Percentiles rank a stretch among this genome's conserved stretches.
phyloP scores from a whole-genome alignment of 2,113 vertebrate species.

The Platysteira castanea region DNA sequence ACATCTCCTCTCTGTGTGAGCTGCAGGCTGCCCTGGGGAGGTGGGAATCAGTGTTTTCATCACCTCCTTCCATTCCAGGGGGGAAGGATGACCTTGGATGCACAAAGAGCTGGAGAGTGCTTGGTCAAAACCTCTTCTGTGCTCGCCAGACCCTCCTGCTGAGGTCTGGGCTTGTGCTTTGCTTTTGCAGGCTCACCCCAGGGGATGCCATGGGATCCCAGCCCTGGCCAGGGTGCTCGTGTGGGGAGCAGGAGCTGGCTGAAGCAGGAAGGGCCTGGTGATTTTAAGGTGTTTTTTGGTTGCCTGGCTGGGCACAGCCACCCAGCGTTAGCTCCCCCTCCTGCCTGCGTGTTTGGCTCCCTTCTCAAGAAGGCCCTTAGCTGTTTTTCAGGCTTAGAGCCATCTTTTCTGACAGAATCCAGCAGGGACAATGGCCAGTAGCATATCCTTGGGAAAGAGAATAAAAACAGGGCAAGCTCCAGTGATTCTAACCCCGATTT shows the following conservation, averaged over 20 bases:
- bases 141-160: neutral
- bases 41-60: neutral
- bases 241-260: neutral
- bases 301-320: neutral
- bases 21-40: neutral
- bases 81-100: neutral
- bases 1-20: neutral
- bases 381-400: constrained; percentile 23
- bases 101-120: neutral
- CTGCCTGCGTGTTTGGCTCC: neutral
- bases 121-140: neutral
- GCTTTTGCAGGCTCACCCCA: neutral
- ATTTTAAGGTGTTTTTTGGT: neutral
- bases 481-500: constrained; percentile 29
- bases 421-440: constrained; percentile 42
- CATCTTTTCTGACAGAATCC: neutral
- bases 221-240: neutral
- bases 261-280: neutral
- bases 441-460: constrained; percentile 21
- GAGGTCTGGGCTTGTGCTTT: neutral
- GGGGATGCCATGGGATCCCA: neutral
- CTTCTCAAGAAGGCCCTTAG: neutral
- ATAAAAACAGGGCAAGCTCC: constrained; percentile 29
- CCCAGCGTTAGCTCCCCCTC: neutral
- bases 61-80: neutral